These are phyloP conservation scores for Mirza zaza DNA, from an alignment of 2,113 vertebrate species.

Conservation along the genomic window DNA sequence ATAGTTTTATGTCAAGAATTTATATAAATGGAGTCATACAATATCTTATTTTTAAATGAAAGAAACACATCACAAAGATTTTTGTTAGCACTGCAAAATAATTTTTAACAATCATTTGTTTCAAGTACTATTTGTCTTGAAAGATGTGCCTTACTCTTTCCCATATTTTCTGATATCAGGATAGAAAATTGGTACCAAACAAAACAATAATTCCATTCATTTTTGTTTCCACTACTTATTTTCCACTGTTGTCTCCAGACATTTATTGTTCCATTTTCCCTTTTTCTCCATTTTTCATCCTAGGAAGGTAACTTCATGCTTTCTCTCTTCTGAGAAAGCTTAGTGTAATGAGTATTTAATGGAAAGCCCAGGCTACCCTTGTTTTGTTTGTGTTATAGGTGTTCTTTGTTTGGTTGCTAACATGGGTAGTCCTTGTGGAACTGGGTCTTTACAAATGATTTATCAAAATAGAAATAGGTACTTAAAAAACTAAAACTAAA, in stretches of 20 bases:
- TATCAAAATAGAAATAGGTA: slow-evolving; percentile 34
- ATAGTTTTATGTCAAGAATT: slow-evolving; percentile 26
- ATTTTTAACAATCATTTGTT: not conserved
- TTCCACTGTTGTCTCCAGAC: not conserved
- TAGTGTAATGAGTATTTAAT: not conserved
- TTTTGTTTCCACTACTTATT: not conserved
- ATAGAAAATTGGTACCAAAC: not conserved
- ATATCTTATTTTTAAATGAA: not conserved
- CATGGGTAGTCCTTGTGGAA: not conserved
- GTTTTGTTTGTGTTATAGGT: not conserved
- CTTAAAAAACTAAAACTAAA: not conserved
- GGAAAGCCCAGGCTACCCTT: not conserved
- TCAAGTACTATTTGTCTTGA: not conserved
- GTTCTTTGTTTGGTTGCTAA: not conserved
- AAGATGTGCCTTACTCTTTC: not conserved
- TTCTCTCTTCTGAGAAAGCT: not conserved
- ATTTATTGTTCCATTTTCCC: not conserved
- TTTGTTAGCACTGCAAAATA: not conserved
- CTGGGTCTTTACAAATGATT: not conserved
- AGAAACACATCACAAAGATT: not conserved
- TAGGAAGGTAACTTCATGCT: not conserved
- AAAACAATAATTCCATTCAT: not conserved
- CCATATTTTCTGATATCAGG: not conserved
- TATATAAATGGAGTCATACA: not conserved
- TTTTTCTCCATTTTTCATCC: not conserved